Evolutionary conservation across 1,140 invertebrate genomes (phyloP).

Genomic region (Neotoxoptera formosana): DNA sequence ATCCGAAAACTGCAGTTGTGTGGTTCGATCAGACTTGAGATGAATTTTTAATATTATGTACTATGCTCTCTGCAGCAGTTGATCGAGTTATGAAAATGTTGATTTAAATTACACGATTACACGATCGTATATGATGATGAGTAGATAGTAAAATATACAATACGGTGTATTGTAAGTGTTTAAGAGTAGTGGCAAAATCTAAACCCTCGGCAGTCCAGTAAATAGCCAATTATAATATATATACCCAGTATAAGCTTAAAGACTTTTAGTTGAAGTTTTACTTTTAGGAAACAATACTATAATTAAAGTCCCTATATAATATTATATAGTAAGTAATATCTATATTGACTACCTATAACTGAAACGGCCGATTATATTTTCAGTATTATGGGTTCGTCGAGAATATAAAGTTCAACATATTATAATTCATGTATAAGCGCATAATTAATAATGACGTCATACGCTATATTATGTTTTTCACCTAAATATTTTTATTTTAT

Average conservation of each 20-base stretch:
- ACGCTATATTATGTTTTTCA: slow-evolving; percentile 2
- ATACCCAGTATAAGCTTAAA: background rate
- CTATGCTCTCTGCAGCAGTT: no score
- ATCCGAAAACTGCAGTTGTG: background rate
- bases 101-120: no score
- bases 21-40: background rate
- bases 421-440: background rate
- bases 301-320: background rate
- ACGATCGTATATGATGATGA: background rate
- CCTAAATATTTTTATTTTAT: background rate
- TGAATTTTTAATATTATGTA: background rate
- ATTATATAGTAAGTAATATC: background rate
- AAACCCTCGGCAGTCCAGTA: background rate
- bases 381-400: background rate
- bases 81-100: no score
- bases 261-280: background rate
- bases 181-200: background rate
- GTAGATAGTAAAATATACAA: background rate
- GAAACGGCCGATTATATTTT: background rate
- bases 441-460: background rate
- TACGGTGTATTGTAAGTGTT: background rate
- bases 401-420: slow-evolving; percentile 7
- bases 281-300: background rate
- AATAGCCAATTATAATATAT: background rate
- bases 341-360: background rate